Conservation (phyloP, 2,888 invertebrate species). For the Brachynemurus nebulosus region DNA sequence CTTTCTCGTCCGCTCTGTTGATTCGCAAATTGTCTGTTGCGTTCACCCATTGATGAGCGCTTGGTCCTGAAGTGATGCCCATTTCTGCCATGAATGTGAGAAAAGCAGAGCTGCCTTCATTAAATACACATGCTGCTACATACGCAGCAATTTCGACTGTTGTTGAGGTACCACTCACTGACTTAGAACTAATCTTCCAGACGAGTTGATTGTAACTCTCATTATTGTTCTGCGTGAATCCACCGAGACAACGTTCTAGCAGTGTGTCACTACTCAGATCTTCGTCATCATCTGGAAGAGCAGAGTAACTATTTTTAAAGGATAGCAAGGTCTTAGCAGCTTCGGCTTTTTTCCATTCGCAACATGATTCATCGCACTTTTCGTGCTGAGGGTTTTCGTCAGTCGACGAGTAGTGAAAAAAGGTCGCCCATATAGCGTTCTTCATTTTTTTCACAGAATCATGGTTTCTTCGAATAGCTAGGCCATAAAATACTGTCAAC, state of each 20-base stretch:
- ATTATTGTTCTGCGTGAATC: constrained; percentile 25
- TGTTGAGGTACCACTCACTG: constrained; percentile 7
- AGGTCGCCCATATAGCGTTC: no score
- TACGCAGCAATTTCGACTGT: constrained; percentile 14
- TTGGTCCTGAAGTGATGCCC: no score
- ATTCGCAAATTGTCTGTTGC: no score
- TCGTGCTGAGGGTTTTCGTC: no score
- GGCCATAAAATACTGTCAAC: no score
- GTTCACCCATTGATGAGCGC: no score
- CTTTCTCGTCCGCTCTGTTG: no score
- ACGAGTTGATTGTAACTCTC: constrained; percentile 24
- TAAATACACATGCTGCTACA: constrained; percentile 12
- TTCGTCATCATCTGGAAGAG: constrained; percentile 18
- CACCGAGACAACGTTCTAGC: constrained; percentile 22
- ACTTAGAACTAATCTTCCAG: constrained; percentile 21
- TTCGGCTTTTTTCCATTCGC: constrained; percentile 16
- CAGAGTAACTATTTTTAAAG: constrained; percentile 13
- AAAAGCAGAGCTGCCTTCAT: constrained; percentile 14
- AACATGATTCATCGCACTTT: no score
- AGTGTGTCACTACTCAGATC: constrained; percentile 22
- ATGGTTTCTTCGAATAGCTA: no score
- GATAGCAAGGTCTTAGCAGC: constrained; percentile 11
- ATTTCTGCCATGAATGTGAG: constrained; percentile 10
- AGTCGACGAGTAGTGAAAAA: no score
- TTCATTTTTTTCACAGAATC: no score